Evolutionary conservation across 1,140 invertebrate genomes (phyloP), one percentile per base, ranked within the genome.

Genomic region (Trichogramma pretiosum): DNA sequence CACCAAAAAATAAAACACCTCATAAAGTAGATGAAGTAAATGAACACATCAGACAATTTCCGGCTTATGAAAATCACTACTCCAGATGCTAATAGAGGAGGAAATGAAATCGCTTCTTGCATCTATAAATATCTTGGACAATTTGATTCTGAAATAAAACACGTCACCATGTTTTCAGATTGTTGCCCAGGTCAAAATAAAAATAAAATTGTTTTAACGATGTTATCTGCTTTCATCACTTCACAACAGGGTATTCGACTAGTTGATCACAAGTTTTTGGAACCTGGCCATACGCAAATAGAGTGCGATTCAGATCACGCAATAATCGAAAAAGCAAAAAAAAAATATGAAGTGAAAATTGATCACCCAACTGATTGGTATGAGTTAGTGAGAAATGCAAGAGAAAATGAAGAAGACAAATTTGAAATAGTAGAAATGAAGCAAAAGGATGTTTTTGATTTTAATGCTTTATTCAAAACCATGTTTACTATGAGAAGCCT

Each of bases 111-210:
- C 3, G 24, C 16, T 19, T 30, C 24, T 2, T 42, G 39, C 16
- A 17, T 30, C 14, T 30, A 32, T 16, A 11, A 9, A 7, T 18
- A 30, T 30, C 21, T 57, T 18, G 52, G 50, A 9, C 49, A 51
- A n/a, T 22, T 60, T 14, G 17, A 32, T 47, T 0, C 45, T 14
- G 56, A 51, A 11, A 30, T 46, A n/a, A 58, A 41, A 40, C 50
- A 69, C 48, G 43, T 65, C 24, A 55, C 54, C 11, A 54, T 67
- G 37, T 64, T 62, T 52, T 64, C 62, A 4, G 64, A 71, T 44
- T 73, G 70, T 53, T 72, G 67, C 53, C 46, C 34, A 21, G 68
- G 64, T 0, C 70, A 73, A 57, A 61, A 72, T 48, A 68, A 70
- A 36, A 56, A 56, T 30, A 35, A 46, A 21, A 48, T 50, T 35